These are phyloP conservation scores for Rallus limicola DNA, from an alignment of 2,113 vertebrate genomes.

Conservation along the genomic window DNA sequence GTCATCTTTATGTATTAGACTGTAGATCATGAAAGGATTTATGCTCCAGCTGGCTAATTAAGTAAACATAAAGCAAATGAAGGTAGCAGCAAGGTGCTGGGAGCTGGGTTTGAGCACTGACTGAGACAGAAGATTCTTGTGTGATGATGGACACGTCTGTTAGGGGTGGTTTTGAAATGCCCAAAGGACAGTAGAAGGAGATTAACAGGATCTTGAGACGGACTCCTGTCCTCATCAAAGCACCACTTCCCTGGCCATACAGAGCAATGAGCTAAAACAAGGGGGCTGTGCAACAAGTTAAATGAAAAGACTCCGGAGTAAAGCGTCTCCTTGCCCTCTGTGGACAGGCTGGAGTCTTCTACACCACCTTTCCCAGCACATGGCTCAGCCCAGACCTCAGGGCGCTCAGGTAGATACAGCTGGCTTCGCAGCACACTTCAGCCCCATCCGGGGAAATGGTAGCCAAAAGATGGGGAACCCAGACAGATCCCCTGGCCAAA, in stretches of 20 bases:
- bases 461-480: neutral
- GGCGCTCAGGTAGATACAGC: neutral
- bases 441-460: neutral
- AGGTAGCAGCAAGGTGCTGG: neutral
- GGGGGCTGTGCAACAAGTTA: neutral
- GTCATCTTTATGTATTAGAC: conserved; percentile 46
- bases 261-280: neutral
- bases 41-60: neutral
- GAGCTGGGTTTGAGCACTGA: neutral
- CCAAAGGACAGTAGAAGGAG: neutral
- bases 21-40: conserved; percentile 2
- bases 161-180: neutral
- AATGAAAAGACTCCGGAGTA: neutral
- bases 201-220: neutral
- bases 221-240: neutral
- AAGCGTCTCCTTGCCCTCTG: neutral
- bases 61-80: neutral
- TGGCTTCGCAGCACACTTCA: neutral
- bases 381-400: neutral
- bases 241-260: neutral
- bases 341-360: neutral
- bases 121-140: neutral
- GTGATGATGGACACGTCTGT: neutral
- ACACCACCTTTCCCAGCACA: neutral
- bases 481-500: neutral